phyloP scores from a whole-genome alignment of 2,888 invertebrate genomes.

The Drosophila neotestacea region DNA sequence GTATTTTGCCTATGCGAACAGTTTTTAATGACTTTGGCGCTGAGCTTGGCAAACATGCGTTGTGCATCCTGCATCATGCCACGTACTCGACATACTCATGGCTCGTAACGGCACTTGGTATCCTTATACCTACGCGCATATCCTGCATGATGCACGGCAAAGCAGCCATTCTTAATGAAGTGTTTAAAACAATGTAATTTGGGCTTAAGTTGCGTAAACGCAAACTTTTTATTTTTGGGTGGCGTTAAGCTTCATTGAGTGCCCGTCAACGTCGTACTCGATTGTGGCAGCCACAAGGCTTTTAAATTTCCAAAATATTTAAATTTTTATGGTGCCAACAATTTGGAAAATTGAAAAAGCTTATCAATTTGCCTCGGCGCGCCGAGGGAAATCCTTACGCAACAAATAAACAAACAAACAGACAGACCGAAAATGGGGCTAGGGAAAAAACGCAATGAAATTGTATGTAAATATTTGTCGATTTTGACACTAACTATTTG shows the following conservation, averaged over 20 bases:
- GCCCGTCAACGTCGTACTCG: slow-evolving; percentile 17
- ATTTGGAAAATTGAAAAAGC: slow-evolving; percentile 76
- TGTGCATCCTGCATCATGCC: slow-evolving; percentile 55
- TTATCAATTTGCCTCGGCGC: slow-evolving; percentile 35
- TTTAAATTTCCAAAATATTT: slow-evolving; percentile 76
- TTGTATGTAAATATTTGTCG: slow-evolving; percentile 72
- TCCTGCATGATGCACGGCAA: slow-evolving; percentile 37
- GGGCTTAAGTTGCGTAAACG: slow-evolving; percentile 65
- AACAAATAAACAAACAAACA: slow-evolving; percentile 21
- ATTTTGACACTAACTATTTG: slow-evolving; percentile 73
- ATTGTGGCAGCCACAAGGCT: slow-evolving; percentile 41
- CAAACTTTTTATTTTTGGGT: slow-evolving; percentile 41
- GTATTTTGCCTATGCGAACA: slow-evolving; percentile 76
- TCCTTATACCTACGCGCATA: slow-evolving; percentile 37
- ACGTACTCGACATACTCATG: not conserved
- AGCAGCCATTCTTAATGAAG: slow-evolving; percentile 75
- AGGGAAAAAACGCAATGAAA: slow-evolving; percentile 46
- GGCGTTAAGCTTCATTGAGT: slow-evolving; percentile 61
- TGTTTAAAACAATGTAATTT: slow-evolving; percentile 80
- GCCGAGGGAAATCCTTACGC: slow-evolving; percentile 3
- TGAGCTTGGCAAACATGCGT: slow-evolving; percentile 76
- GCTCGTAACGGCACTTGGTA: slow-evolving; percentile 17
- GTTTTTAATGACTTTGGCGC: slow-evolving; percentile 79
- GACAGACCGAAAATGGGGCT: not conserved
- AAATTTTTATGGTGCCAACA: slow-evolving; percentile 73